Evolutionary conservation across 2,797 vertebrate genomes (phyloP).

Genomic region (Salmo trutta): DNA sequence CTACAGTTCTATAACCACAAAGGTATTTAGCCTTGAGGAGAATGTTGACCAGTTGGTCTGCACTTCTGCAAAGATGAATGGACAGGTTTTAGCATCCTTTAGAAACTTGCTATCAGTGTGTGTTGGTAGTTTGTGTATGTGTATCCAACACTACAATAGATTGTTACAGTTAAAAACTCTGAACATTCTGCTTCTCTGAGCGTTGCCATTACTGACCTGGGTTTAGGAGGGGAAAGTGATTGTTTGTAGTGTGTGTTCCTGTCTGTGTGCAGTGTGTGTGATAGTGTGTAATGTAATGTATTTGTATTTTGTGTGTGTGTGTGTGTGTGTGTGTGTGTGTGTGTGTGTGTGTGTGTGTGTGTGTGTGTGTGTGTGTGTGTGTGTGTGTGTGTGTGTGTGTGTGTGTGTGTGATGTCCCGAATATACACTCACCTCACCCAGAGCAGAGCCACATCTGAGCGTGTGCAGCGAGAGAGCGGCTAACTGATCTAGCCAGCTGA

Average conservation of each 20-base stretch:
- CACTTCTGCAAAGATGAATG: slow-evolving; percentile 14
- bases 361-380: neutral
- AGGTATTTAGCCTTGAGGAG: slow-evolving; percentile 19
- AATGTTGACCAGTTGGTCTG: slow-evolving; percentile 37
- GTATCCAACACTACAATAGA: neutral
- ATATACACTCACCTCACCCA: neutral
- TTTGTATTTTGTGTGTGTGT: neutral
- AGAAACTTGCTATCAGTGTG: neutral
- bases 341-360: neutral
- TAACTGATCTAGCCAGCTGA: slow-evolving; percentile 40
- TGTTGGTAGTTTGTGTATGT: neutral
- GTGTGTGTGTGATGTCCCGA: neutral
- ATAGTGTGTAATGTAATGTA: neutral
- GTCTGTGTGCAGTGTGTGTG: neutral
- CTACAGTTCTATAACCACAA: slow-evolving; percentile 35
- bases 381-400: neutral
- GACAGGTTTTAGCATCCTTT: neutral
- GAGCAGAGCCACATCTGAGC: slow-evolving; percentile 5
- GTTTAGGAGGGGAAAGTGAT: neutral
- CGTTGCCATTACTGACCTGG: neutral
- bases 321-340: neutral
- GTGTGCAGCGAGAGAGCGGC: neutral
- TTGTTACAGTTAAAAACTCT: neutral
- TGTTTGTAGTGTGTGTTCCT: neutral
- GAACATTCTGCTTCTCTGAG: neutral